phyloP scores from a whole-genome alignment of 2,113 vertebrate genomes.

The Carassius carassius region DNA sequence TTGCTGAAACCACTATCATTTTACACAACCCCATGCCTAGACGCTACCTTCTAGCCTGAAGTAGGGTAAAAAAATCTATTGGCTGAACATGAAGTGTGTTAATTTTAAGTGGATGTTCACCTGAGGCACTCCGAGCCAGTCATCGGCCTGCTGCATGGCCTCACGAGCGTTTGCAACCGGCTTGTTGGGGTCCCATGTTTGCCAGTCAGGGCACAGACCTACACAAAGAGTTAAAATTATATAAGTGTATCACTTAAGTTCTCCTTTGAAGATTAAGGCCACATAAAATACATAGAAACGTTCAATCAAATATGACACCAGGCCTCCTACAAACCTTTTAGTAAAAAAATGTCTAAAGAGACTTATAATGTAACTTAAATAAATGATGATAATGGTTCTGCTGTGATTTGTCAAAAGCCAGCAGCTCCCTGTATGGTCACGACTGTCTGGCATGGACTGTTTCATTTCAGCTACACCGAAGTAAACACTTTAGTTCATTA shows the following conservation, averaged over 20 bases:
- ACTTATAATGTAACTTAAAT: not conserved
- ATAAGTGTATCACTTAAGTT: slow-evolving; percentile 29
- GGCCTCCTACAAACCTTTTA: not conserved
- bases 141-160: slow-evolving; percentile 93
- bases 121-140: slow-evolving; percentile 92
- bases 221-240: slow-evolving; percentile 38
- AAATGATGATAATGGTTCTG: slow-evolving; percentile 16
- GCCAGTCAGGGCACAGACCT: slow-evolving; percentile 92
- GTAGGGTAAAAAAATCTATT: not conserved
- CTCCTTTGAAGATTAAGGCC: no score
- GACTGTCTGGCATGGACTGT: slow-evolving; percentile 64
- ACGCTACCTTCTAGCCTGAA: not conserved
- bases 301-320: not conserved
- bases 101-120: slow-evolving; percentile 66
- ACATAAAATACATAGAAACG: not conserved
- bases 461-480: slow-evolving; percentile 64
- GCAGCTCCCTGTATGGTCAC: slow-evolving; percentile 76
- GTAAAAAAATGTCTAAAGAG: not conserved
- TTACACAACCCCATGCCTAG: not conserved
- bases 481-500: slow-evolving; percentile 63
- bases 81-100: not conserved
- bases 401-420: slow-evolving; percentile 53
- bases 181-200: slow-evolving; percentile 87
- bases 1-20: slow-evolving; percentile 4
- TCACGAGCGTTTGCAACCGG: slow-evolving; percentile 89